These are phyloP conservation scores for Apamea crenata DNA, from an alignment of 2,888 invertebrate species.

Conservation along the genomic window DNA sequence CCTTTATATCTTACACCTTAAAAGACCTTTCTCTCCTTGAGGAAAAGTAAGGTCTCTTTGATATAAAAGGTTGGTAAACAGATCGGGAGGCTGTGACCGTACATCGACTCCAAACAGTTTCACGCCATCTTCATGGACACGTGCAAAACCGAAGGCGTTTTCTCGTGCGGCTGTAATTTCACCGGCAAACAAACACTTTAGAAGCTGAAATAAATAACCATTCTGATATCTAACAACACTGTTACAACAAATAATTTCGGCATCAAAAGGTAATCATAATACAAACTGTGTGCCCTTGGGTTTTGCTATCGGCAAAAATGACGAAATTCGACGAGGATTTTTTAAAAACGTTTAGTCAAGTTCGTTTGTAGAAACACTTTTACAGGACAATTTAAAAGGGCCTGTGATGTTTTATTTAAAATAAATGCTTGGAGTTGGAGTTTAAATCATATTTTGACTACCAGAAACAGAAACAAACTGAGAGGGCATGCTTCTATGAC, in stretches of 20 bases:
- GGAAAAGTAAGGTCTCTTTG: background rate
- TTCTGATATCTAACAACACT: background rate
- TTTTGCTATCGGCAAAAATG: background rate
- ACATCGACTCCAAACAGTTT: background rate
- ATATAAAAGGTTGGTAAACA: background rate
- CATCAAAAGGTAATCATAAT: background rate
- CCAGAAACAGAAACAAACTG: no score
- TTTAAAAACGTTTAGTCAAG: no score
- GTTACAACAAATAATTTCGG: background rate
- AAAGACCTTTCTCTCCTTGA: no score
- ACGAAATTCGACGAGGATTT: background rate
- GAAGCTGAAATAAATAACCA: background rate
- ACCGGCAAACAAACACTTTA: background rate
- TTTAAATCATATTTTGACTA: no score
- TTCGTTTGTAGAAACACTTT: no score
- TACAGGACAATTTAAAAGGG: no score
- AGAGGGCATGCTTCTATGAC: background rate
- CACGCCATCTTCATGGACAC: background rate
- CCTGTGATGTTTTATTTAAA: no score
- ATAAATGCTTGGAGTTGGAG: no score
- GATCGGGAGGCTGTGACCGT: background rate
- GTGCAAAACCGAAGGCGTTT: background rate
- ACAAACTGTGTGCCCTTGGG: background rate
- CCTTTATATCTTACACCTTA: no score
- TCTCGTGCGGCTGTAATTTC: conserved; percentile 9